Percentiles rank a stretch among this genome's conserved stretches.
phyloP scores from a whole-genome alignment of 2,888 invertebrate species.

The Hybos culiciformis region DNA sequence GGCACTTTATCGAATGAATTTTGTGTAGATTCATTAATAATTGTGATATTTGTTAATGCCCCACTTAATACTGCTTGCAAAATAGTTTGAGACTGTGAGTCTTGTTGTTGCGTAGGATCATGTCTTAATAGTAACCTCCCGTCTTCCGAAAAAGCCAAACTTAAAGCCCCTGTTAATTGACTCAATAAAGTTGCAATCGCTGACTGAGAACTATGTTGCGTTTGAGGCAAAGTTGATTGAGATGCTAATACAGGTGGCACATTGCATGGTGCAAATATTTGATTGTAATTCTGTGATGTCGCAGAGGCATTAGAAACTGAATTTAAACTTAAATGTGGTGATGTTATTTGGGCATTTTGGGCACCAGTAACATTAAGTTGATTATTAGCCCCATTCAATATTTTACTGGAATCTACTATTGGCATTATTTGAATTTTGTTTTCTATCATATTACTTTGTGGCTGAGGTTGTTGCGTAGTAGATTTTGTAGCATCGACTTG shows the following conservation, averaged over 20 bases:
- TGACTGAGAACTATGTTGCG: constrained; percentile 20
- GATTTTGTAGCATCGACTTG: constrained; percentile 29
- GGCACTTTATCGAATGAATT: constrained; percentile 11
- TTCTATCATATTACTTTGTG: constrained; percentile 30
- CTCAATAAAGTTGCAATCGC: constrained; percentile 34
- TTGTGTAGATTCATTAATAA: constrained; percentile 27
- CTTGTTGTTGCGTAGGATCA: constrained; percentile 44
- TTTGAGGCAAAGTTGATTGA: constrained; percentile 10
- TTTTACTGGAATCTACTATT: constrained; percentile 22
- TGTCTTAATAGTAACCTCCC: constrained; percentile 52
- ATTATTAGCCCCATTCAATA: constrained; percentile 18
- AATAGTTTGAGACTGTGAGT: constrained; percentile 36
- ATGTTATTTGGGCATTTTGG: background rate
- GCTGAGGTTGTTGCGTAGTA: constrained; percentile 21
- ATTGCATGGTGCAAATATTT: background rate
- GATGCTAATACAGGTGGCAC: background rate
- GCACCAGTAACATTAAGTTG: constrained; percentile 15
- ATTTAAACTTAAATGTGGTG: constrained; percentile 4
- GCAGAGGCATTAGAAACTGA: background rate
- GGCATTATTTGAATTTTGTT: constrained; percentile 38
- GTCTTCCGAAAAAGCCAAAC: constrained; percentile 52
- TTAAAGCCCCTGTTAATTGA: constrained; percentile 48
- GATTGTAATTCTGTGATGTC: too few relatives aligned
- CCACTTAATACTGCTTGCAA: constrained; percentile 34
- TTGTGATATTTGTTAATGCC: constrained; percentile 33